Evolutionary conservation across 2,888 invertebrate genomes (phyloP), one percentile per base, ranked within the genome.

Genomic region (Andrena dorsata): DNA sequence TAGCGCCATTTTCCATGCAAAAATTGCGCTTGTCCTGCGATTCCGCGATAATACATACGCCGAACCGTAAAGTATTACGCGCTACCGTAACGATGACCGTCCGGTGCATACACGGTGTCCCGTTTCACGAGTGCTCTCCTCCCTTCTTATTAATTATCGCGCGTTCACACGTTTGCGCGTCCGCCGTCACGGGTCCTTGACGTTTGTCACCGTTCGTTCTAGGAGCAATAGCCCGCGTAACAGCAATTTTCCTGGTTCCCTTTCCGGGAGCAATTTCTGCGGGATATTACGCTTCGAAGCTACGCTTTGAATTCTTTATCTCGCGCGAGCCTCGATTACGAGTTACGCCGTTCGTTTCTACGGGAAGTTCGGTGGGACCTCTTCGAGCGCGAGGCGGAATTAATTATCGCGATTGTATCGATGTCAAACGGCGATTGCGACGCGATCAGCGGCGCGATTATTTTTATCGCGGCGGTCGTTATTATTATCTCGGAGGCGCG

Each of bases 31-130:
- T 89, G 90, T 89, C 89, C 86, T 86, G 88, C 90, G 90, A 91
- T 91, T 88, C 86, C 86, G 86, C 90, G 91, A 91, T 92, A 92
- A 92, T 91, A 90, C 90, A 90, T 88, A 90, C 90, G 89, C 86
- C 90, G 92, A 91, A 91, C 91, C 90, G 92, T 92, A 92, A 93
- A 93, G 92, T 93, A 93, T 92, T 92, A 92, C 92, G 91, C 91
- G 92, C 92, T 93, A 93, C 92, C 92, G 92, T 92, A 93, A 93
- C 92, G 92, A 92, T 92, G 92, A 92, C 92, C 91, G 92, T 90
- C 90, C 85, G 84, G 76, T 85, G 88, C 91, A 90, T 90, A 92
- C 90, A 84, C 88, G 90, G 91, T 92, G 92, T 90, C 88, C 85
- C 70, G 85, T 82, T 85, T 75, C 61, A 7, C 66, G 49, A 28